Evolutionary conservation across 2,888 invertebrate genomes (phyloP), one percentile per base, ranked within the genome.

Genomic region (Coelinius sp.): DNA sequence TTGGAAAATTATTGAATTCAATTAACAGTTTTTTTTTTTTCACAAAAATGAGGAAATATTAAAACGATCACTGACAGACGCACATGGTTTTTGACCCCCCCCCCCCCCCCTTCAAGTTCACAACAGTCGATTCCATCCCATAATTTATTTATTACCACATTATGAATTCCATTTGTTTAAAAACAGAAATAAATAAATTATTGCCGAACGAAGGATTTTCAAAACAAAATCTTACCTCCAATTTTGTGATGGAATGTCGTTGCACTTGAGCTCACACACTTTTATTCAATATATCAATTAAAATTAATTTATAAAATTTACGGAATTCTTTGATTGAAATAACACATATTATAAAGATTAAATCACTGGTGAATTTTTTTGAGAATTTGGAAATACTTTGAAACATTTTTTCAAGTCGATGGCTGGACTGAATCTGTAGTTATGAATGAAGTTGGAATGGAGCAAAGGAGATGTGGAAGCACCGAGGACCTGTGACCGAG

Each of bases 401-500:
- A n/a, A 24, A 24, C 31, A 68, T 25, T 10, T 53, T 35, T n/a
- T 53, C 12, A 0, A 53, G 22, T 53, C 22, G 22, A 31, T 20
- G 7, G 31, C 22, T 17, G 68, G 20, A 38, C 64, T 41, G 1
- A 49, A 67, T n/a, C 10, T 20, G 22, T 10, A 49, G 27, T 10
- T 24, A 53, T 38, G 53, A 65, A 52, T 59, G 17, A 8, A 49
- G 17, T 53, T n/a, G 22, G 56, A 44, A 31, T 53, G n/a, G 41
- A 70, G 70, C n/a, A 25, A n/a, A 25, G 17, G 56, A 56, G 73
- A 46, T 22, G 71, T 70, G 64, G 25, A 68, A 66, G 64, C 73
- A 56, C 49, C 70, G 73, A 71, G 46, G 71, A 74, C 73, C 75
- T 72, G 75, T 68, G 70, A 66, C 24, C 31, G 63, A 75, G 49